Percentiles rank a stretch among this genome's conserved stretches.
These are phyloP conservation scores for Diplolepis rosae DNA, from an alignment of 2,888 invertebrate species.

Conservation along the genomic window DNA sequence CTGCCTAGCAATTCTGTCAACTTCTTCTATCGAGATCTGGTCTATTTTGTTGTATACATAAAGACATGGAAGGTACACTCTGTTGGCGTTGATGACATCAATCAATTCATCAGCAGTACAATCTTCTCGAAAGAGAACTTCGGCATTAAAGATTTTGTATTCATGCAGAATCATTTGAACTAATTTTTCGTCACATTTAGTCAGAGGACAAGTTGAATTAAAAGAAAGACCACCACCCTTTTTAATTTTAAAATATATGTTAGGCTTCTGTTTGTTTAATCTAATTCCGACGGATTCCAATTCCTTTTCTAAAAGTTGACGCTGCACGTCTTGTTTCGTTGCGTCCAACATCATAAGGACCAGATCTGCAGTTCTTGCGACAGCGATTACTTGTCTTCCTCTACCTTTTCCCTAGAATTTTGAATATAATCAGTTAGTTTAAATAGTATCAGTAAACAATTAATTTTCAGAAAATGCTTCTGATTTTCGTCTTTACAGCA, in stretches of 20 bases:
- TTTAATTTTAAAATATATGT: constrained; percentile 98
- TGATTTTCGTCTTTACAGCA: no score
- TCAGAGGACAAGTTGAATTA: constrained; percentile 95
- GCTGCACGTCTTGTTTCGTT: constrained; percentile 97
- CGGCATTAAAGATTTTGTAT: constrained; percentile 97
- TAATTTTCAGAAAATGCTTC: not conserved
- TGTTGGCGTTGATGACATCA: constrained; percentile 96
- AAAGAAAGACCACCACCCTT: constrained; percentile 98
- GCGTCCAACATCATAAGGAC: constrained; percentile 99
- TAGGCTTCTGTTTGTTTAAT: constrained; percentile 95
- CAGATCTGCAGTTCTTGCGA: constrained; percentile 97
- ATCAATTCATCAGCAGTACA: constrained; percentile 97
- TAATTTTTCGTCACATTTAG: constrained; percentile 96
- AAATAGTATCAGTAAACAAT: constrained; percentile 8
- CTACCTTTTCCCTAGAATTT: constrained; percentile 83
- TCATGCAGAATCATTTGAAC: constrained; percentile 98
- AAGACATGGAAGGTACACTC: constrained; percentile 88
- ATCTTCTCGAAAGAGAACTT: constrained; percentile 96
- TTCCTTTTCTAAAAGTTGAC: constrained; percentile 92
- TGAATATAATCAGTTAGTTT: not conserved
- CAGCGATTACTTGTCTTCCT: constrained; percentile 96
- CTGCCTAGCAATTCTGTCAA: constrained; percentile 93
- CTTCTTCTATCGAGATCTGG: constrained; percentile 99
- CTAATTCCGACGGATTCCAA: constrained; percentile 98
- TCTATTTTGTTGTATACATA: constrained; percentile 99